These are phyloP conservation scores for Ceramica pisi DNA, from an alignment of 2,888 invertebrate genomes.

Conservation along the genomic window DNA sequence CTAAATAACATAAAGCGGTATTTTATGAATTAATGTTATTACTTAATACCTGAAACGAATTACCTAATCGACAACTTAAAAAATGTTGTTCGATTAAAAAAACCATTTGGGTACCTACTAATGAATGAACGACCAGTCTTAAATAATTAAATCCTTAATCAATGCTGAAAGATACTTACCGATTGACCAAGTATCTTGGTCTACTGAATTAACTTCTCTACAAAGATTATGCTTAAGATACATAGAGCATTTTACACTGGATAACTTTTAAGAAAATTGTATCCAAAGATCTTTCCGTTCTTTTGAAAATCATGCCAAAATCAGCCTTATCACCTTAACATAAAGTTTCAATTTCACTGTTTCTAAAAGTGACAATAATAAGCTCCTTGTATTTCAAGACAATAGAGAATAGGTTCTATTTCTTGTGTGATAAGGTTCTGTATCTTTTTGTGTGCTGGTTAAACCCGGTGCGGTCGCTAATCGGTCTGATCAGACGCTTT, in stretches of 20 bases:
- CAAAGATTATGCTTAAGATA: conserved; percentile 23
- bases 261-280: conserved; percentile 46
- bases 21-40: background rate
- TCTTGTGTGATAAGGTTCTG: conserved; percentile 25
- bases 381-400: conserved; percentile 15
- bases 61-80: background rate
- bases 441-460: conserved; percentile 39
- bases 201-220: conserved; percentile 8
- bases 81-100: background rate
- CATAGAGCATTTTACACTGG: conserved; percentile 43
- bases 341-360: conserved; percentile 29
- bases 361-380: conserved; percentile 6
- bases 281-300: conserved; percentile 26
- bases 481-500: conserved; percentile 71
- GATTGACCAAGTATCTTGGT: conserved; percentile 44
- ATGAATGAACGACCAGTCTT: conserved; percentile 48
- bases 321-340: background rate
- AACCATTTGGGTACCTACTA: conserved; percentile 20
- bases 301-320: conserved; percentile 7
- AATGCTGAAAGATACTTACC: conserved; percentile 42
- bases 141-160: conserved; percentile 46
- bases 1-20: too few species aligned
- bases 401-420: conserved; percentile 47
- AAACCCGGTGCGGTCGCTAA: conserved; percentile 65
- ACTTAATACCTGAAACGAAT: background rate